Percentiles rank a stretch among this genome's conserved stretches.
These are phyloP conservation scores for Adoxophyes honmai DNA, from an alignment of 1,140 invertebrate species.

Conservation along the genomic window DNA sequence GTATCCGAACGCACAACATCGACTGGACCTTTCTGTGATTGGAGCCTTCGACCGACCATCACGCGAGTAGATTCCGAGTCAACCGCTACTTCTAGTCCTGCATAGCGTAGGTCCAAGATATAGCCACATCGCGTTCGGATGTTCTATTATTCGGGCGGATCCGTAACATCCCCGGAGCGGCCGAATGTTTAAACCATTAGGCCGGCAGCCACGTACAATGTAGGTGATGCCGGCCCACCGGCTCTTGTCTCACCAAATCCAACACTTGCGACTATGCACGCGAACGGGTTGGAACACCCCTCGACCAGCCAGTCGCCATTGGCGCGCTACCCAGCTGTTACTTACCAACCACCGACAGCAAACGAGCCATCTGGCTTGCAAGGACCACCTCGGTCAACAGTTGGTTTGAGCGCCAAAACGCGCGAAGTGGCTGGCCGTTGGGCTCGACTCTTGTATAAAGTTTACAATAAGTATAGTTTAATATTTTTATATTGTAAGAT, in stretches of 20 bases:
- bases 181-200: constrained; percentile 53
- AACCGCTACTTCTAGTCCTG: constrained; percentile 9
- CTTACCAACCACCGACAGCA: background rate
- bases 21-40: constrained; percentile 1
- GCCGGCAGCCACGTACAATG: constrained; percentile 64
- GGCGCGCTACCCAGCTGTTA: constrained; percentile 28
- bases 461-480: constrained; percentile 68
- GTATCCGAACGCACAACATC: constrained; percentile 24
- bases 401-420: constrained; percentile 20
- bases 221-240: constrained; percentile 53
- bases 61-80: background rate
- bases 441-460: constrained; percentile 70
- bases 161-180: constrained; percentile 34
- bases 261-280: constrained; percentile 73
- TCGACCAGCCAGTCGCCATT: constrained; percentile 55
- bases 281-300: constrained; percentile 51
- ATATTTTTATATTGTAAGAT: constrained; percentile 45
- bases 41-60: background rate
- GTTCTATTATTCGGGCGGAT: constrained; percentile 41
- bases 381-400: constrained; percentile 27
- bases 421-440: constrained; percentile 62
- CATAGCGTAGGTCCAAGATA: constrained; percentile 8
- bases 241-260: constrained; percentile 41
- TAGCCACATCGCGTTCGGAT: constrained; percentile 4
- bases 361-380: background rate